Base-by-base conservation (phyloP, 2,888 invertebrate species). In the Xanthorhoe spadicearia region DNA sequence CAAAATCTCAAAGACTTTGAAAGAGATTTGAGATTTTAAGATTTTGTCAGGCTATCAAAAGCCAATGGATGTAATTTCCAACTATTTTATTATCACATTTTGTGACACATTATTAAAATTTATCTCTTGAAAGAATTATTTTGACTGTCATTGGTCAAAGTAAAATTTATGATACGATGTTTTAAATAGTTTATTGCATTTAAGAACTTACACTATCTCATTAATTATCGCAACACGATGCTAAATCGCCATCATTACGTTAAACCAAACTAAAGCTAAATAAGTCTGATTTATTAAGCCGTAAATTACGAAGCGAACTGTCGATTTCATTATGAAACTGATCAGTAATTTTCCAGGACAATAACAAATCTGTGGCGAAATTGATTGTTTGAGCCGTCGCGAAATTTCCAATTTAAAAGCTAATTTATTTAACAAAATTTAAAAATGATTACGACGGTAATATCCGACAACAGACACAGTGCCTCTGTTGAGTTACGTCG, bases 321-420 rank as follows among this genome's bases (percentile, higher is more conserved):
- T 48, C 23, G 35, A 59, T 59, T 49, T 54, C 19, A 54, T 64
- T 50, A 55, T 43, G 7, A 48, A 48, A 18, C 23, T 61, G 52
- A 65, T 57, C 15, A 38, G 35, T 57, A 48, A 61, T 57, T 55
- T 56, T 56, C 19, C 46, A 52, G 32, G 18, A 52, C 52, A 46
- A 50, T 38, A 51, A 53, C 57, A 23, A 60, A 46, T 63, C 23
- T 55, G 55, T 50, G 43, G 50, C 18, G 17, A 13, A 53, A 57
- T 57, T 28, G 23, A 61, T 66, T 48, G 17, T 46, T 53, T n/a
- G 9, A 35, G 28, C 46, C n/a, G 2, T 10, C 61, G 9, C 38
- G n/a, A 23, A 48, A 51, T 46, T 61, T 15, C n/a, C 56, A 46
- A 65, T 65, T 56, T 56, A 61, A 65, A 65, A 56, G 65, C 13